Evolutionary conservation across 2,797 vertebrate genomes (phyloP).

Genomic region (Siniperca scherzeri): DNA sequence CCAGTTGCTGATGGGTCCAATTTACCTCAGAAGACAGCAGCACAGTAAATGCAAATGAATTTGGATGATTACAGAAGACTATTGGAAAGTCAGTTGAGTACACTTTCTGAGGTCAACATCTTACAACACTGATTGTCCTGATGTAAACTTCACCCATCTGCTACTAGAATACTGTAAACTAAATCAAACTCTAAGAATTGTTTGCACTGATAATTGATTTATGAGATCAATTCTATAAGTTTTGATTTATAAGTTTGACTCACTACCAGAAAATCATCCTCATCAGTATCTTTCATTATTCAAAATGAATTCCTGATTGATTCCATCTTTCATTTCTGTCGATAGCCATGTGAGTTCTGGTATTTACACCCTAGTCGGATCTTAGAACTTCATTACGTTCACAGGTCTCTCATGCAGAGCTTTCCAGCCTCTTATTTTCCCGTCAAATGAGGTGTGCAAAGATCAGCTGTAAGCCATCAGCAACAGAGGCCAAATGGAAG

Average conservation of each 20-base stretch:
- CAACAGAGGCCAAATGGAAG: constrained; percentile 74
- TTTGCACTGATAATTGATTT: not conserved
- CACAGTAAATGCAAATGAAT: constrained; percentile 4
- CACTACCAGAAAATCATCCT: constrained; percentile 37
- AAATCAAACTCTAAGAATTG: not conserved
- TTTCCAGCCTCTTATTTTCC: constrained; percentile 65
- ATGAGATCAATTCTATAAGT: constrained; percentile 2
- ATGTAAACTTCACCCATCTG: not conserved
- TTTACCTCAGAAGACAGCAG: not conserved
- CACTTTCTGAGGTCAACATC: not conserved
- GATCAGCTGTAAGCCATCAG: constrained; percentile 79
- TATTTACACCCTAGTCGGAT: constrained; percentile 62
- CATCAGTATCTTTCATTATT: constrained; percentile 41
- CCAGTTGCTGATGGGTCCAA: constrained; percentile 1
- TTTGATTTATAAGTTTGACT: constrained; percentile 19
- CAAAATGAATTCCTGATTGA: constrained; percentile 50
- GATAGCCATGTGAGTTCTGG: constrained; percentile 54
- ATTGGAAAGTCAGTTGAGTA: not conserved
- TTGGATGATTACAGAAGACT: not conserved
- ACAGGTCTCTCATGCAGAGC: constrained; percentile 51
- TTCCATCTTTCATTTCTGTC: constrained; percentile 48
- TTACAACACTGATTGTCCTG: not conserved
- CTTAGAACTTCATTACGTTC: constrained; percentile 59
- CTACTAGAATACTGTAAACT: not conserved
- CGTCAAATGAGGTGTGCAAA: constrained; percentile 79